Percentiles rank a stretch among this genome's conserved stretches.
These are phyloP conservation scores for Nymphalis urticae DNA, from an alignment of 2,888 invertebrate genomes.

Conservation along the genomic window DNA sequence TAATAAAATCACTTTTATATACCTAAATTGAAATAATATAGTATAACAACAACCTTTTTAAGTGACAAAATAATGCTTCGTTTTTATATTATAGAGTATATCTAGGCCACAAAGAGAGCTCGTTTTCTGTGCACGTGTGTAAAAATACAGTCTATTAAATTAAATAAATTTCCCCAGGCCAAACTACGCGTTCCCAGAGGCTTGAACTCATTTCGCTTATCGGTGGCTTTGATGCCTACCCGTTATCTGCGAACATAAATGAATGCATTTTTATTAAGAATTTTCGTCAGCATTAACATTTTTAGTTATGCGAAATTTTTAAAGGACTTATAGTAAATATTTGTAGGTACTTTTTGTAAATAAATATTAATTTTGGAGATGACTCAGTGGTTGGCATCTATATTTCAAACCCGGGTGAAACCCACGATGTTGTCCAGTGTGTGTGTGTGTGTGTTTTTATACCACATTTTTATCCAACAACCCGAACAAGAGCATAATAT, in stretches of 20 bases:
- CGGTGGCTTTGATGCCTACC: conserved; percentile 47
- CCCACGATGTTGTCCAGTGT: no score
- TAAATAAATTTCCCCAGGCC: conserved; percentile 60
- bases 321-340: not conserved
- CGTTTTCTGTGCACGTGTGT: conserved; percentile 28
- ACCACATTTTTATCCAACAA: no score
- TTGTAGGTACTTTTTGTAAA: not conserved
- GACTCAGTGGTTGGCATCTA: no score
- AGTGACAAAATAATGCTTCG: conserved; percentile 11
- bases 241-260: conserved; percentile 38
- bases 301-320: conserved; percentile 13
- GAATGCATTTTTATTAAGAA: conserved; percentile 26
- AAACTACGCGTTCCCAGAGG: conserved; percentile 55
- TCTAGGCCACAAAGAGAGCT: conserved; percentile 42
- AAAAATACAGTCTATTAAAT: conserved; percentile 50
- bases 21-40: no score
- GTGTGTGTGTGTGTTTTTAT: no score
- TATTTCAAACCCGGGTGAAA: no score
- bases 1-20: no score
- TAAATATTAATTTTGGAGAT: not conserved
- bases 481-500: no score
- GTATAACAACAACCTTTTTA: not conserved
- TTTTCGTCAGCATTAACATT: conserved; percentile 25
- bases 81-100: conserved; percentile 32
- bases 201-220: conserved; percentile 65